Base-by-base conservation (phyloP, 2,113 vertebrate species). In the Aleadryas rufinucha region DNA sequence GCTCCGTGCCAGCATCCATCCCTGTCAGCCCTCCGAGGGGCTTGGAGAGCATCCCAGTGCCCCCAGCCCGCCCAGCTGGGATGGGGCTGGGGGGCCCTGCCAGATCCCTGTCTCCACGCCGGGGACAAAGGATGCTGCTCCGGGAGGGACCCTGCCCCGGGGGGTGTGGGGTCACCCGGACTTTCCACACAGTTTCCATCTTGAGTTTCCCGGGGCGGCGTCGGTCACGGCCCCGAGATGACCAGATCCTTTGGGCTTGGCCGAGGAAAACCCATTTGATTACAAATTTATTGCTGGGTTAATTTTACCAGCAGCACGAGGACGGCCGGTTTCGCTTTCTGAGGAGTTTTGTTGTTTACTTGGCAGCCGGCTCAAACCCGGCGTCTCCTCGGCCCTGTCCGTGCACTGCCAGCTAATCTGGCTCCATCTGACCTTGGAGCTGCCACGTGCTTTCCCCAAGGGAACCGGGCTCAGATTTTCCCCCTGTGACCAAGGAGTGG, bases 1-100 rank as follows among this genome's bases (percentile, higher is more conserved):
- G 95, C 87, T 4, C 16, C 0, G 54, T 93, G 95, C 96, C 96
- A 96, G 70, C 84, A 94, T 95, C 94, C 96, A 94, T 91, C 56
- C 54, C 60, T 47, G 44, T 64, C 84, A 90, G 69, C 87, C 35
- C 35, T 31, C 68, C 4, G 3, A 85, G 77, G 64, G 83, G 22
- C 79, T 80, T 77, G 90, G 95, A 95, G 69, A 71, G 23, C 66
- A n/a, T 90, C 91, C 81, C 8, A 13, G 37, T 59, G 42, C 63
- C 63, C 78, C 6, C 11, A 3, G 30, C 53, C 60, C 1, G 2
- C 35, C 37, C 5, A 21, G 54, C 64, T 59, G 72, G 39, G 42
- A 4, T 44, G 49, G 75, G 52, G 24, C 47, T 4, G 21, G 33
- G 44, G 59, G 33, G 37, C 57, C 8, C 52, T 75, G 66, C 75